phyloP scores from a whole-genome alignment of 2,888 invertebrate genomes.

The Blomia tropicalis region DNA sequence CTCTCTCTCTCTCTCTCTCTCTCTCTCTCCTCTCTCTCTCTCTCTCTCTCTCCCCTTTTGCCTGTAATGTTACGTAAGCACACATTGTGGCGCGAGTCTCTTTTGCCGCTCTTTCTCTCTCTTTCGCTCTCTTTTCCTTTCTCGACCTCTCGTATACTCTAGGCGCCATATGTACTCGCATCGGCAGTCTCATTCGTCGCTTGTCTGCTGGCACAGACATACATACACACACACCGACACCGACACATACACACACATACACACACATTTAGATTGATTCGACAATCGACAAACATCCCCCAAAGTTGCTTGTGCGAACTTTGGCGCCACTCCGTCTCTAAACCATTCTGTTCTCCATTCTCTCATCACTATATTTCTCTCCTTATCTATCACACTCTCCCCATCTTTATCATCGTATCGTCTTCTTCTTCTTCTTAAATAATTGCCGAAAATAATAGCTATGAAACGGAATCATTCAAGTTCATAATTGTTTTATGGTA shows the following conservation, averaged over 20 bases:
- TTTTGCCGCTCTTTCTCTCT: neutral
- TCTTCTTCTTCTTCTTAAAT: no score
- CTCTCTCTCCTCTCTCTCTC: no score
- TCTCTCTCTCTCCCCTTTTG: no score
- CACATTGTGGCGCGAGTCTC: neutral
- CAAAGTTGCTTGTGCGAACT: neutral
- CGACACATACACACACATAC: no score
- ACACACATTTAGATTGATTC: neutral
- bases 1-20: no score
- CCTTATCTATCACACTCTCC: no score
- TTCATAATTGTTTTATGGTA: no score
- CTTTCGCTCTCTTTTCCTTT: neutral
- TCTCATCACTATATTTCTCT: neutral
- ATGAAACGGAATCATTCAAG: no score
- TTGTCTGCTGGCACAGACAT: constrained; percentile 14
- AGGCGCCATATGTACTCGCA: neutral
- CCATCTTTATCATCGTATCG: no score
- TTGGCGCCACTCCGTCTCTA: constrained; percentile 5
- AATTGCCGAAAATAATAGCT: no score
- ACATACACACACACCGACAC: no score
- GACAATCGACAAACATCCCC: neutral
- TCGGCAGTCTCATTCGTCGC: constrained; percentile 4
- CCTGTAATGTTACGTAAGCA: constrained; percentile 4
- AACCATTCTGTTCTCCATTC: neutral
- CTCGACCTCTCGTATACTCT: neutral